Evolutionary conservation across 2,888 invertebrate species (phyloP).

Genomic region (Drosophila eohydei): DNA sequence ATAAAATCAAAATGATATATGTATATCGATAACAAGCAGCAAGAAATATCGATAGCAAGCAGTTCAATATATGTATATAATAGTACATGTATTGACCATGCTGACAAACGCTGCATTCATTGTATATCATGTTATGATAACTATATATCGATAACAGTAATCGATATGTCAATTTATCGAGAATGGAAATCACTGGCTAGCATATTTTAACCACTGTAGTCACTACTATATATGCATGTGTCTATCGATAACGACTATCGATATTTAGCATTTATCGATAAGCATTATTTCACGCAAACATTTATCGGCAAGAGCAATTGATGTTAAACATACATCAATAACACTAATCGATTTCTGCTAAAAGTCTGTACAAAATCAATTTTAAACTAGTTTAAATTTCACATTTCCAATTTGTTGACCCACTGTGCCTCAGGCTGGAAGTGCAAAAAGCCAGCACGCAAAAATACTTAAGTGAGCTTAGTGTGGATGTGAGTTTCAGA

Average conservation of each 20-base stretch:
- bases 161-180: neutral
- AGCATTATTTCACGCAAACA: neutral
- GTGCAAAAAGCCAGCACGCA: constrained; percentile 41
- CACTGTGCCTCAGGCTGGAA: constrained; percentile 3
- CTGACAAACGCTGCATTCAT: neutral
- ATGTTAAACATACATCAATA: neutral
- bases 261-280: neutral
- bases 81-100: neutral
- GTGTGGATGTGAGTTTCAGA: constrained; percentile 36
- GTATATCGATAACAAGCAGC: neutral
- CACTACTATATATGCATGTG: neutral
- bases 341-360: neutral
- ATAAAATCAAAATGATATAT: neutral
- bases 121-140: neutral
- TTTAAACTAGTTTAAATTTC: neutral
- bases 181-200: no score
- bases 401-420: neutral
- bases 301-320: neutral
- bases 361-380: neutral
- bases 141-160: neutral
- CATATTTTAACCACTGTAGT: no score
- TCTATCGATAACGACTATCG: neutral
- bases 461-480: constrained; percentile 77
- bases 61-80: no score
- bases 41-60: no score